phyloP scores from a whole-genome alignment of 2,888 invertebrate species.

The Agrotis clavis region DNA sequence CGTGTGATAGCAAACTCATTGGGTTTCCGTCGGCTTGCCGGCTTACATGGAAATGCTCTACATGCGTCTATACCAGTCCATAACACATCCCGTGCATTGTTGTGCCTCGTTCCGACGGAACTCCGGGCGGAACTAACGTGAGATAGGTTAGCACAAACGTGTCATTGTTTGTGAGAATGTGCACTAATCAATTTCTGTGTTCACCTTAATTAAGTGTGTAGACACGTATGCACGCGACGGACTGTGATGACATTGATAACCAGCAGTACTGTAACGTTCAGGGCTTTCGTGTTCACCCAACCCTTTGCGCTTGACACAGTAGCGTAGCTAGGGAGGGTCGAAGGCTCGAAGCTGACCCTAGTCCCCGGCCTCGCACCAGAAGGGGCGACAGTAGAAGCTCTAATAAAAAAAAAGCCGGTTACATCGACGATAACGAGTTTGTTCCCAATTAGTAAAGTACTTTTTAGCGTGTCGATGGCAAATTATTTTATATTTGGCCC shows the following conservation, averaged over 20 bases:
- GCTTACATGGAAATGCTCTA: slow-evolving; percentile 12
- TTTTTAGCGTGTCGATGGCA: no score
- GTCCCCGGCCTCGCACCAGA: no score
- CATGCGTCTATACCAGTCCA: slow-evolving; percentile 28
- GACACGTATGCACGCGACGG: neutral
- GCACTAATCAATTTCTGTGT: slow-evolving; percentile 42
- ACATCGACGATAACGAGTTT: no score
- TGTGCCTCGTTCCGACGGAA: slow-evolving; percentile 39
- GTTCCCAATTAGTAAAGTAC: no score
- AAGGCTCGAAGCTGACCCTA: no score
- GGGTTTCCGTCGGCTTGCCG: slow-evolving; percentile 25
- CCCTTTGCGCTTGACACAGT: neutral
- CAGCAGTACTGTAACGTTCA: slow-evolving; percentile 8
- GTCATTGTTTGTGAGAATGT: slow-evolving; percentile 36
- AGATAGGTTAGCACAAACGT: slow-evolving; percentile 22
- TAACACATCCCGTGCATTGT: slow-evolving; percentile 45
- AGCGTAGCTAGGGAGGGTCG: no score
- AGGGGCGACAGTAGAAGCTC: no score
- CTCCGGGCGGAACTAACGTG: slow-evolving; percentile 42
- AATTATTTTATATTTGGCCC: no score
- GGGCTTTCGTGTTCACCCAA: neutral
- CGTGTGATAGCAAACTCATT: slow-evolving; percentile 12
- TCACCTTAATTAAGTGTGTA: slow-evolving; percentile 30
- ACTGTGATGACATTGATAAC: slow-evolving; percentile 24
- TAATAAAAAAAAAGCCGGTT: no score